Conservation (phyloP, 2,797 vertebrate genomes). For the Lepus townsendii region DNA sequence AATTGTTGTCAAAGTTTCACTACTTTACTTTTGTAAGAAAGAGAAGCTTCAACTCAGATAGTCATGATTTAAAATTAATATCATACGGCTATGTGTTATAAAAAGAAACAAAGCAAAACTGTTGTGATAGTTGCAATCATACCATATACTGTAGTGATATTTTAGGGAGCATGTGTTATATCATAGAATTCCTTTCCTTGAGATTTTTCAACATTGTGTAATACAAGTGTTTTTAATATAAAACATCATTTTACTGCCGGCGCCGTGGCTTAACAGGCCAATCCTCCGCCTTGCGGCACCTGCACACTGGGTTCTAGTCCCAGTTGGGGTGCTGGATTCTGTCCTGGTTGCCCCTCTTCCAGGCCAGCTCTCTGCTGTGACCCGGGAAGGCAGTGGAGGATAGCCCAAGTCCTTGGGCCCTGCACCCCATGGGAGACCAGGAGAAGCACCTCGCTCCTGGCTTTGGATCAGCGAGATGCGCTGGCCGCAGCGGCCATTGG, state of each 20-base stretch:
- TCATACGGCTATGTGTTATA: not conserved
- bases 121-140: not conserved
- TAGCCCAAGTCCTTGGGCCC: too few species aligned
- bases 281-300: too few species aligned
- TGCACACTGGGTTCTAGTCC: too few species aligned
- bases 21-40: slow-evolving; percentile 45
- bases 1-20: slow-evolving; percentile 46
- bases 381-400: too few species aligned
- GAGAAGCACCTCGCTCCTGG: too few species aligned
- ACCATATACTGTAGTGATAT: not conserved
- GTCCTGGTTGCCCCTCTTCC: too few species aligned
- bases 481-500: too few species aligned
- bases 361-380: too few species aligned
- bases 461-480: too few species aligned
- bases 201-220: not conserved
- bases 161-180: not conserved
- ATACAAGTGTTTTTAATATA: not conserved
- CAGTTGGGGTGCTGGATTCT: too few species aligned
- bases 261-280: too few species aligned
- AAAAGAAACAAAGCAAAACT: not conserved
- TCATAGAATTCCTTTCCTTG: not conserved
- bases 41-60: not conserved
- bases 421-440: too few species aligned
- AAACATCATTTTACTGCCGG: not conserved
- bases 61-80: slow-evolving; percentile 1